A percentile compares a stretch with the other conserved stretches of the same genome.
Evolutionary conservation across 2,888 invertebrate species (phyloP).

Genomic region (Cyclophora albipunctata): DNA sequence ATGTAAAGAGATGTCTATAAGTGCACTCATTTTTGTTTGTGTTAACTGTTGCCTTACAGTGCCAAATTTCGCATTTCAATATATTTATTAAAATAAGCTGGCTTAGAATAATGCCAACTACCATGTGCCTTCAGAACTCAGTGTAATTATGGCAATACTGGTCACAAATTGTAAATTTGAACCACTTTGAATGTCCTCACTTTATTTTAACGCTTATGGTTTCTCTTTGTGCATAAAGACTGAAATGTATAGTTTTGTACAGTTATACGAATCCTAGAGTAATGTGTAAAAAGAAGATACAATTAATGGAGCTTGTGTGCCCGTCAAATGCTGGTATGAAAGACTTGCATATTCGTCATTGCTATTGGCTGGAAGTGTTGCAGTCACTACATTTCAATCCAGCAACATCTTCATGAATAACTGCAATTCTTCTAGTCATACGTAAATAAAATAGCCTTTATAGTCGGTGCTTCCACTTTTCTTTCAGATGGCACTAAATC

Average conservation of each 20-base stretch:
- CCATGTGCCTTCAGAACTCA: constrained; percentile 53
- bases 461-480: constrained; percentile 28
- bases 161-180: constrained; percentile 19
- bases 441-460: constrained; percentile 15
- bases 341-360: constrained; percentile 17
- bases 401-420: background rate
- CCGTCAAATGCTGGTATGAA: constrained; percentile 32
- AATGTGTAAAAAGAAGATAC: constrained; percentile 42
- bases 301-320: constrained; percentile 37
- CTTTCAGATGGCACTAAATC: constrained; percentile 47
- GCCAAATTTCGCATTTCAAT: constrained; percentile 19
- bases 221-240: constrained; percentile 47
- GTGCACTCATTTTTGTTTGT: too few species aligned
- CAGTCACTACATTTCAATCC: constrained; percentile 5
- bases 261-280: constrained; percentile 53
- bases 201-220: constrained; percentile 33
- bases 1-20: too few species aligned
- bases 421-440: constrained; percentile 20
- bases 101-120: constrained; percentile 37
- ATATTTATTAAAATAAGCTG: constrained; percentile 9
- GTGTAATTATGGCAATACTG: constrained; percentile 37
- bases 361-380: constrained; percentile 22
- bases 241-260: constrained; percentile 56
- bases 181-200: constrained; percentile 20
- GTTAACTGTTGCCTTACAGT: constrained; percentile 10